Evolutionary conservation across 2,797 vertebrate species (phyloP).

Genomic region (Halcyon leucocephala): DNA sequence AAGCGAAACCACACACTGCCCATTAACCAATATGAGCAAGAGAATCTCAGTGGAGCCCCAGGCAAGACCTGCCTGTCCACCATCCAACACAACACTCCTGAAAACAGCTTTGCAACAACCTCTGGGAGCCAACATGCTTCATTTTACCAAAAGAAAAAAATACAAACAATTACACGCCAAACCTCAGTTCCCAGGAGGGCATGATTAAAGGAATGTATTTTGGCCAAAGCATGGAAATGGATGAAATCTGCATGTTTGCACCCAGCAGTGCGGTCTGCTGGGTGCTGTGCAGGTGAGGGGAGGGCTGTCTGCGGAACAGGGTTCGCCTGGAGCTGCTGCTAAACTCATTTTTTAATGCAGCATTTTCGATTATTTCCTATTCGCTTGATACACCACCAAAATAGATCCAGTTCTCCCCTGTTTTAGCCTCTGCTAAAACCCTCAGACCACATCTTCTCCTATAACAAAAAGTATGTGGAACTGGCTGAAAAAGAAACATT

Average conservation of each 20-base stretch:
- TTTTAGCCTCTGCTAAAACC: conserved; percentile 70
- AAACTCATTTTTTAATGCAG: conserved; percentile 11
- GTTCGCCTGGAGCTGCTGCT: neutral
- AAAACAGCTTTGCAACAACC: neutral
- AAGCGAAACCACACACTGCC: neutral
- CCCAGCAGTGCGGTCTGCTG: fast-evolving
- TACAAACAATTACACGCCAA: neutral
- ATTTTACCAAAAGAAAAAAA: neutral
- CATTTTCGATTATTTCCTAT: conserved; percentile 40
- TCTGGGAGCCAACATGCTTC: neutral
- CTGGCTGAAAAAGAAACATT: conserved; percentile 70
- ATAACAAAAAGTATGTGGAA: conserved; percentile 73
- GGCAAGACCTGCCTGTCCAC: neutral
- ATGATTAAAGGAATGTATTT: neutral
- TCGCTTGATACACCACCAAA: conserved; percentile 44
- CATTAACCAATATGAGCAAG: neutral
- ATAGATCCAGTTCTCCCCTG: conserved; percentile 67
- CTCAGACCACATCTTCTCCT: conserved; percentile 68
- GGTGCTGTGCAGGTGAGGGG: neutral
- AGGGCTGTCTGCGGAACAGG: neutral
- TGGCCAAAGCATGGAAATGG: neutral
- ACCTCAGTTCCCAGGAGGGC: neutral
- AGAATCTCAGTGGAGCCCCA: neutral
- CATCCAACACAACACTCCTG: fast-evolving
- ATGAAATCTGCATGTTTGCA: neutral